phyloP scores from a whole-genome alignment of 1,140 invertebrate species.

The Geopemphigus sp. region DNA sequence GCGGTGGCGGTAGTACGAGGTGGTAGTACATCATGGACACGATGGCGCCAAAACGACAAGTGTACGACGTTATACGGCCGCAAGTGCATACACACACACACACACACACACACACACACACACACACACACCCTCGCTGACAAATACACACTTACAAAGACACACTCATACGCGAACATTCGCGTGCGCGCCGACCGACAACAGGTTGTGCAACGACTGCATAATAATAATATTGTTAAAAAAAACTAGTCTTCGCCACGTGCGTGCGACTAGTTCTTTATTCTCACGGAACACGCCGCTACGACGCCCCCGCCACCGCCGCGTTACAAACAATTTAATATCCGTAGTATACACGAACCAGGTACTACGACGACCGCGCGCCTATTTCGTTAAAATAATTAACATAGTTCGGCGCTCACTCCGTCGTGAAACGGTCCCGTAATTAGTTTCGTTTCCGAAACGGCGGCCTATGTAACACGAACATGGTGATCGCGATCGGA shows the following conservation, averaged over 20 bases:
- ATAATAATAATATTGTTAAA: conserved; percentile 5
- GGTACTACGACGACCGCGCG: too few relatives aligned
- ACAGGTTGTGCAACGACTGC: conserved; percentile 23
- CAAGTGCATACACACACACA: not conserved
- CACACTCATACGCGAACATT: too few relatives aligned
- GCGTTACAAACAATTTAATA: not conserved
- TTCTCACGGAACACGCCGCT: conserved; percentile 33
- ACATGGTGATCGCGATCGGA: too few relatives aligned
- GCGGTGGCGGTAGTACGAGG: not conserved
- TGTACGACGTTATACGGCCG: not conserved
- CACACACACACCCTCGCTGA: not conserved
- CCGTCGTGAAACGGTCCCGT: too few relatives aligned
- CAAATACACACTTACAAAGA: too few relatives aligned
- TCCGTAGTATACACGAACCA: too few relatives aligned
- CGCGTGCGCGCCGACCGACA: not conserved
- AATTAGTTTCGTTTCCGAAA: too few relatives aligned
- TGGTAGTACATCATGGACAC: conserved; percentile 36
- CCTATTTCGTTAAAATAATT: too few relatives aligned
- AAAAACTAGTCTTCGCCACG: conserved; percentile 36
- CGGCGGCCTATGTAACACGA: too few relatives aligned
- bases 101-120: not conserved
- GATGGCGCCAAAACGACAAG: conserved; percentile 31
- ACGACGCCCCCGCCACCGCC: not conserved
- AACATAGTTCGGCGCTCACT: too few relatives aligned
- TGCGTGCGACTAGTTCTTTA: not conserved